A percentile compares a stretch with the other conserved stretches of the same genome.
phyloP scores from a whole-genome alignment of 2,888 invertebrate genomes.

The Idaea dimidiata region DNA sequence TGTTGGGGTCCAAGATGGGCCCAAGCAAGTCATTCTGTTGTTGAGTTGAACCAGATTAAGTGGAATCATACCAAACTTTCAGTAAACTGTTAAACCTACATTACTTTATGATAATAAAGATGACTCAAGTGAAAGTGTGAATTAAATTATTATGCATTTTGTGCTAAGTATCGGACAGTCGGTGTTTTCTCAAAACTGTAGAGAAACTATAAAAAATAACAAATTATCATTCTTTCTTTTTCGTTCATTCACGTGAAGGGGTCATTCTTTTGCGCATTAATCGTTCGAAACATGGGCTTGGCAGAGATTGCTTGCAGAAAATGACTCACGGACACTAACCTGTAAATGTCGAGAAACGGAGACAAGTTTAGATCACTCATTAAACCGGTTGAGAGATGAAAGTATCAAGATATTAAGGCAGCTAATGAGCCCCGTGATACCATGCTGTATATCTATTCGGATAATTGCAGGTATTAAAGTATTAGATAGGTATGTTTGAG shows the following conservation, averaged over 20 bases:
- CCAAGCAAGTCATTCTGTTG: not conserved
- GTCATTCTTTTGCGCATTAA: not conserved
- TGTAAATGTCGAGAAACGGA: slow-evolving; percentile 14
- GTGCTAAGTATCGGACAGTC: not conserved
- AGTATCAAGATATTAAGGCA: slow-evolving; percentile 18
- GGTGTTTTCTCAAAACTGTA: not conserved
- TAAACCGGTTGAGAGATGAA: slow-evolving; percentile 27
- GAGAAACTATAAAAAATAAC: not conserved
- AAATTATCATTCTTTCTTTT: not conserved
- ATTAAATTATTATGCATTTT: not conserved
- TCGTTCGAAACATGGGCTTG: not conserved
- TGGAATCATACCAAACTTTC: slow-evolving; percentile 7
- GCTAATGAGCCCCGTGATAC: slow-evolving; percentile 11
- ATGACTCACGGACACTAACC: slow-evolving; percentile 4
- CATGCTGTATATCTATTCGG: not conserved
- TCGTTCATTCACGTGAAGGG: not conserved
- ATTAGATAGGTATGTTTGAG: slow-evolving; percentile 10
- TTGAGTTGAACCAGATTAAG: not conserved
- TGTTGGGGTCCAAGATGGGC: not conserved
- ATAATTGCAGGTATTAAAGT: slow-evolving; percentile 3
- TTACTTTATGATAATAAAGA: not conserved
- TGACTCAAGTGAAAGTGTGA: not conserved
- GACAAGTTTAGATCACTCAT: slow-evolving; percentile 30
- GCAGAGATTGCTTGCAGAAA: not conserved
- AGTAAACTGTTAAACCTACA: slow-evolving; percentile 4